Conservation (phyloP, 2,888 invertebrate genomes). For the Caenorhabditis drosophilae region DNA sequence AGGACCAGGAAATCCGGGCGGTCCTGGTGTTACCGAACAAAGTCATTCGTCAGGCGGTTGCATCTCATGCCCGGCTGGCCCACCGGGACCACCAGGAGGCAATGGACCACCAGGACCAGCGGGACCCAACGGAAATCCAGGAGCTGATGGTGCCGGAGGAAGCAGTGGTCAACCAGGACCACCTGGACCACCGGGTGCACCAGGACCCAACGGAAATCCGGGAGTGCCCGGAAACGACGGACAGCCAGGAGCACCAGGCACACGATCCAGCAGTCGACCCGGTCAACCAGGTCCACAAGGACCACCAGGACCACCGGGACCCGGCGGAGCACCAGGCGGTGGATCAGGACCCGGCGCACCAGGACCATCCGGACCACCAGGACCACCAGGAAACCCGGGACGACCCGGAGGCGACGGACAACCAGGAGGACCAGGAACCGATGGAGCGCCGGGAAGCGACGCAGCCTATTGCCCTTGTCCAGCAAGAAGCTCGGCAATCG, state of each 20-base stretch:
- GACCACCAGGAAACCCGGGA: constrained; percentile 50
- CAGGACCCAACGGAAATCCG: constrained; percentile 38
- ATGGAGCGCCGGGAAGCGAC: constrained; percentile 44
- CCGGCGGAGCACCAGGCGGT: constrained; percentile 42
- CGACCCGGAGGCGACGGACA: constrained; percentile 40
- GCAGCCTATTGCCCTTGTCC: constrained; percentile 49
- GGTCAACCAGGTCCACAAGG: constrained; percentile 48
- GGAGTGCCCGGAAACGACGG: constrained; percentile 37
- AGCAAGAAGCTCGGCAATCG: constrained; percentile 27
- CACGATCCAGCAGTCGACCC: constrained; percentile 36
- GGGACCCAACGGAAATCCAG: constrained; percentile 41
- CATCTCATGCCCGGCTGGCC: constrained; percentile 48
- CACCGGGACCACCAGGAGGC: constrained; percentile 41
- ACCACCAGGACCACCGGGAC: constrained; percentile 44
- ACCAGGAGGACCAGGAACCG: constrained; percentile 47
- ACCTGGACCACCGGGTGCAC: constrained; percentile 39
- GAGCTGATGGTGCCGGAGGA: constrained; percentile 33
- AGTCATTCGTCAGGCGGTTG: constrained; percentile 19
- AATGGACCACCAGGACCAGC: constrained; percentile 43
- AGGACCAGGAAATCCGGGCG: constrained; percentile 23
- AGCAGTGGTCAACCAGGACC: constrained; percentile 29
- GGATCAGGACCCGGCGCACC: constrained; percentile 42
- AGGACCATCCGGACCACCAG: constrained; percentile 49
- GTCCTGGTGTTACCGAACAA: constrained; percentile 28
- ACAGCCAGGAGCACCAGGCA: constrained; percentile 43